Evolutionary conservation across 2,797 vertebrate genomes (phyloP), one percentile per base, ranked within the genome.

Genomic region (Cetoscarus ocellatus): DNA sequence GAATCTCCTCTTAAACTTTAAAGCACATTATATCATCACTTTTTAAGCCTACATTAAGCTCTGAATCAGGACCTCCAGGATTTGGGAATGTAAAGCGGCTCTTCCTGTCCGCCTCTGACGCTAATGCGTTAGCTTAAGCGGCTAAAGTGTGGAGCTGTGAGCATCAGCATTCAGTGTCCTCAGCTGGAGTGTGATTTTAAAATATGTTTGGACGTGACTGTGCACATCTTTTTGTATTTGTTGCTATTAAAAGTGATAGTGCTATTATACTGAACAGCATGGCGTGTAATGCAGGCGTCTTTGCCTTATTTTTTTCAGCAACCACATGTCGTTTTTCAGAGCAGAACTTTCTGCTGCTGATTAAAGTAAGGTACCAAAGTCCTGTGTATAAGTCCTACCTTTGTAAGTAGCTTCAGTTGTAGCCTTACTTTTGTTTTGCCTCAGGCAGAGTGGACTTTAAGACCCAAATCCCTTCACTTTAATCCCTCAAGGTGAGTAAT

Each of bases 91-190:
- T 57, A 44, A 19, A 38, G 51, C 38, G 19, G 18, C 36, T 42
- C n/a, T 36, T 39, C 45, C 11, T 39, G 45, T 49, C 59, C 35
- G n/a, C 35, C 44, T 13, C 34, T 49, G 59, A 49, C 45, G 11
- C 49, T 54, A 38, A 36, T 12, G 17, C 18, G 63, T 66, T 56
- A 66, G 63, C 44, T 66, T 40, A 66, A 48, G 43, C 44, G n/a
- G 43, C 10, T 56, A 45, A 10, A 27, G 52, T 5, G 9, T 3
- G 17, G 42, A 8, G 27, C 18, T 57, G 55, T 42, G 17, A 57
- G 8, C 55, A 19, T 40, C 36, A 55, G 63, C 49, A 27, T 45
- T 17, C 10, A 14, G 39, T 43, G 8, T 18, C 45, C 14, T 51
- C 49, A 8, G 47, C 27, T 40, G 13, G 40, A 36, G 45, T 10